These are phyloP conservation scores for Thymallus thymallus DNA, from an alignment of 2,113 vertebrate genomes.

Conservation along the genomic window DNA sequence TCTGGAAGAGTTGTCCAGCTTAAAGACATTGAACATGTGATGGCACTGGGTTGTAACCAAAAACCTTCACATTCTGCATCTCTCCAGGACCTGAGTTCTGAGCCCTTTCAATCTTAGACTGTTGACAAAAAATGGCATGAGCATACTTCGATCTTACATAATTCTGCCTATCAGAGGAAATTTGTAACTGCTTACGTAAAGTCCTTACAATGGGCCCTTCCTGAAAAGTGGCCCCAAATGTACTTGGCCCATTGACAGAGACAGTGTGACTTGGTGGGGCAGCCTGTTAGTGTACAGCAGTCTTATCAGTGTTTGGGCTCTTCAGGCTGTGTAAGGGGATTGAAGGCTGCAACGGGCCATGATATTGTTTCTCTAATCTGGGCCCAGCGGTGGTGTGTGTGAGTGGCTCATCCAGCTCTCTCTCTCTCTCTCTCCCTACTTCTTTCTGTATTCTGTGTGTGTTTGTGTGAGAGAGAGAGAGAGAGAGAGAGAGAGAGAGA, in stretches of 20 bases:
- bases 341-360: conserved; percentile 15
- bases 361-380: conserved; percentile 57
- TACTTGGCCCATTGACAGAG: not conserved
- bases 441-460: not conserved
- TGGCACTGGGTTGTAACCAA: too few species aligned
- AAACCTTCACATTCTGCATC: too few species aligned
- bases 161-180: too few species aligned
- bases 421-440: not conserved
- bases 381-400: conserved; percentile 32
- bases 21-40: too few species aligned
- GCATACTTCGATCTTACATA: too few species aligned
- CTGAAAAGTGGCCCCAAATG: not conserved
- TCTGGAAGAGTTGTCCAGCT: too few species aligned
- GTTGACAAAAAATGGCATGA: too few species aligned
- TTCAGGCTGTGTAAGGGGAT: conserved; percentile 33
- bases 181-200: too few species aligned
- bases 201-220: too few species aligned
- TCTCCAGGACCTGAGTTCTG: too few species aligned
- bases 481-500: not conserved
- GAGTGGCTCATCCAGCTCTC: conserved; percentile 42
- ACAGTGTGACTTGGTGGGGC: not conserved
- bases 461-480: too few species aligned
- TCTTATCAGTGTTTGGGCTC: conserved; percentile 42
- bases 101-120: too few species aligned
- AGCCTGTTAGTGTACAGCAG: not conserved